phyloP scores from a whole-genome alignment of 1,140 invertebrate species.

The Teleopsis dalmanni region DNA sequence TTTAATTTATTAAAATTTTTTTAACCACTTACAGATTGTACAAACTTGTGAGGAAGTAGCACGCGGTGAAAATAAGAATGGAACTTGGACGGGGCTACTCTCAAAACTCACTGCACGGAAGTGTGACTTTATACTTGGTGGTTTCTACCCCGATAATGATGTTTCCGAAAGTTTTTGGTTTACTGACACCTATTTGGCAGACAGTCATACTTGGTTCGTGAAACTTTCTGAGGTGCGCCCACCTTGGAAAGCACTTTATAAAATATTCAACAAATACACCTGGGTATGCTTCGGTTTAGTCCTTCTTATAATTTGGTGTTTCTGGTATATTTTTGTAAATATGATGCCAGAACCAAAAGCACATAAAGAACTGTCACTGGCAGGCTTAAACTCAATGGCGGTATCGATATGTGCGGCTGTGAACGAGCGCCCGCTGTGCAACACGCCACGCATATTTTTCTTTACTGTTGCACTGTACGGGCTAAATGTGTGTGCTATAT shows the following conservation, averaged over 20 bases:
- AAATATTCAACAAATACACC: slow-evolving; percentile 44
- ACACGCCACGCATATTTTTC: slow-evolving; percentile 47
- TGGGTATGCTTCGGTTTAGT: slow-evolving; percentile 43
- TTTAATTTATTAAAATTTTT: neutral
- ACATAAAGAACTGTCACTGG: slow-evolving; percentile 40
- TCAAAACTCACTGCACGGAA: slow-evolving; percentile 36
- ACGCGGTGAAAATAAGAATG: slow-evolving; percentile 43
- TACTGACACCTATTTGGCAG: slow-evolving; percentile 46
- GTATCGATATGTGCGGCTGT: slow-evolving; percentile 43
- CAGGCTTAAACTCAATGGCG: slow-evolving; percentile 45
- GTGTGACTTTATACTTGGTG: slow-evolving; percentile 48
- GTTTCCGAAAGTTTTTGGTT: slow-evolving; percentile 48
- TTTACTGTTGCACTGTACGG: slow-evolving; percentile 46
- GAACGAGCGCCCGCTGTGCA: slow-evolving; percentile 44
- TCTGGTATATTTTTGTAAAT: slow-evolving; percentile 44
- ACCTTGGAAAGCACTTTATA: slow-evolving; percentile 45
- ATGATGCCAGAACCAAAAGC: slow-evolving; percentile 42
- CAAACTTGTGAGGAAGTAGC: slow-evolving; percentile 49
- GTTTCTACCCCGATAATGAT: slow-evolving; percentile 50
- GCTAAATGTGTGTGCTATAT: slow-evolving; percentile 47
- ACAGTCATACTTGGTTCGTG: slow-evolving; percentile 49
- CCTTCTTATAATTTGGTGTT: slow-evolving; percentile 42
- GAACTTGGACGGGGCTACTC: slow-evolving; percentile 48
- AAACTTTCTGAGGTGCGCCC: slow-evolving; percentile 42
- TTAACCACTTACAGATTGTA: slow-evolving; percentile 19